Evolutionary conservation across 2,113 vertebrate genomes (phyloP).

Genomic region (Xiphophorus maculatus): DNA sequence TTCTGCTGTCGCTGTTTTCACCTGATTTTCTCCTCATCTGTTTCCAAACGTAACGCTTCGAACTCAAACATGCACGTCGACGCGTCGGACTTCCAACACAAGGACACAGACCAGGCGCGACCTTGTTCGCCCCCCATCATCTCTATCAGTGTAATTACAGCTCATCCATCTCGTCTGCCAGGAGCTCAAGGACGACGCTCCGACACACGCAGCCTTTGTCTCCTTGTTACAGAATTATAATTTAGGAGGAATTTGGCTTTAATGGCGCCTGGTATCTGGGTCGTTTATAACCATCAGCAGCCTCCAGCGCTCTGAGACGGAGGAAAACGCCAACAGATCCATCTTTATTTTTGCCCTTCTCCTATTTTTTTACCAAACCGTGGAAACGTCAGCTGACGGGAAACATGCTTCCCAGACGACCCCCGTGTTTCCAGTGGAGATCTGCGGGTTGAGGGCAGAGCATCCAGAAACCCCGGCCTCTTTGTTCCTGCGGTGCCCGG

Average conservation of each 20-base stretch:
- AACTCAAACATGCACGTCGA: conserved; percentile 35
- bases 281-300: conserved; percentile 65
- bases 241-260: conserved; percentile 63
- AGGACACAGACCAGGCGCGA: conserved; percentile 58
- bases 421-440: too few relatives aligned
- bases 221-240: conserved; percentile 55
- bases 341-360: conserved; percentile 42
- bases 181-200: conserved; percentile 64
- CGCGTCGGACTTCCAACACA: conserved; percentile 17
- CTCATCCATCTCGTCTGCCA: conserved; percentile 73
- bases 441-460: too few relatives aligned
- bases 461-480: neutral
- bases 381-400: neutral
- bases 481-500: neutral
- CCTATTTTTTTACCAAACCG: conserved; percentile 2
- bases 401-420: too few relatives aligned
- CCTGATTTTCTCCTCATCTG: conserved; percentile 27
- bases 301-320: conserved; percentile 1
- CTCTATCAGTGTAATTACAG: conserved; percentile 72
- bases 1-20: neutral
- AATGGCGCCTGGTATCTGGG: conserved; percentile 66
- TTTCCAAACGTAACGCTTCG: conserved; percentile 21
- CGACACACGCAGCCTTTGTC: conserved; percentile 2
- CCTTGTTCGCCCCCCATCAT: conserved; percentile 69
- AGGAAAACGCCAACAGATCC: conserved; percentile 45